Evolutionary conservation across 2,797 vertebrate species (phyloP).

Genomic region (Pachyuromys duprasi): DNA sequence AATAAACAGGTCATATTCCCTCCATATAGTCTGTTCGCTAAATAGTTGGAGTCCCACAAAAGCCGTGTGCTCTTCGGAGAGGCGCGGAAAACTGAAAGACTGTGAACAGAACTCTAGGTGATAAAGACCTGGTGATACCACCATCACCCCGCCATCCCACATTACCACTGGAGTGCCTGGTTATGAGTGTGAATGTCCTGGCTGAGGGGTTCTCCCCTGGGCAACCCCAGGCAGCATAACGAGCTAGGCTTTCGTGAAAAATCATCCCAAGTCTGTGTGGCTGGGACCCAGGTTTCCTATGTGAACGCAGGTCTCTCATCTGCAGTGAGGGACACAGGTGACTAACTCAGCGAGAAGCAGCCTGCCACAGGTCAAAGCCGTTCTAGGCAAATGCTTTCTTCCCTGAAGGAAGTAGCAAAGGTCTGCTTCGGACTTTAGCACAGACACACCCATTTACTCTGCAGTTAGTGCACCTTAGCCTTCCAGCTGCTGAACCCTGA

Average conservation of each 20-base stretch:
- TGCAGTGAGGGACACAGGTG: neutral
- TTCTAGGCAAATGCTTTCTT: constrained; percentile 6
- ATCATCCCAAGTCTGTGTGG: neutral
- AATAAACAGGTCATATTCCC: neutral
- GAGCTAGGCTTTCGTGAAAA: neutral
- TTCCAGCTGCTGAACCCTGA: neutral
- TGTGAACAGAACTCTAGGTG: constrained; percentile 31
- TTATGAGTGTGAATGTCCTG: constrained; percentile 2
- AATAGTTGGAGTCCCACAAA: constrained; percentile 22
- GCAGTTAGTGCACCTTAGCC: neutral
- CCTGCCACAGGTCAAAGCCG: neutral
- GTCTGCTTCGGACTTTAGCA: neutral
- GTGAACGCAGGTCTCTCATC: neutral
- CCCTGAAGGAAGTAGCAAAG: constrained; percentile 45
- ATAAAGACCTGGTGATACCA: neutral
- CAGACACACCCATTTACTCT: neutral
- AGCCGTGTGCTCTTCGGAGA: neutral
- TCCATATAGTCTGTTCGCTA: constrained; percentile 1
- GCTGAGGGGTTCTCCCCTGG: neutral
- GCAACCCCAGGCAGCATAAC: neutral
- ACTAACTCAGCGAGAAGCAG: neutral
- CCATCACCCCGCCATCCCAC: neutral
- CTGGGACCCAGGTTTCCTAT: neutral
- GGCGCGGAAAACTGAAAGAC: too few species aligned
- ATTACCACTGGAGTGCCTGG: neutral